phyloP scores from a whole-genome alignment of 2,888 invertebrate genomes.

The Polyploca ridens region DNA sequence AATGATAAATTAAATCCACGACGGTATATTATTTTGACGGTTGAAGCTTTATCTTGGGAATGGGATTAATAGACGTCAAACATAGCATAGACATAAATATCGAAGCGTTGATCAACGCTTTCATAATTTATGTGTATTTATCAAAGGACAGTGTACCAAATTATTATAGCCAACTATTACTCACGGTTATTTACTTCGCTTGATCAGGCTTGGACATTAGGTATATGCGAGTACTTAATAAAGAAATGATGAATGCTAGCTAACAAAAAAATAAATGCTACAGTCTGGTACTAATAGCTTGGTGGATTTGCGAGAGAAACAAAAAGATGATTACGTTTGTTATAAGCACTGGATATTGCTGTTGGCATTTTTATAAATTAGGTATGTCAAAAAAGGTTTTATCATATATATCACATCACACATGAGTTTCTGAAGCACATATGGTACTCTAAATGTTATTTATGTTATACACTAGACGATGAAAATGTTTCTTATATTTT shows the following conservation, averaged over 20 bases:
- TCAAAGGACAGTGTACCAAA: no score
- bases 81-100: no score
- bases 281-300: neutral
- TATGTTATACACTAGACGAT: no score
- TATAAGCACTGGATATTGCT: conserved; percentile 1
- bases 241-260: neutral
- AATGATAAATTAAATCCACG: no score
- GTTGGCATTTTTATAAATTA: neutral
- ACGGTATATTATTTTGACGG: no score
- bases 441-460: no score
- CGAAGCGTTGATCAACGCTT: no score
- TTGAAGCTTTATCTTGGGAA: no score
- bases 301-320: neutral
- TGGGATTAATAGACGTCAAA: no score
- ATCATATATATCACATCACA: neutral
- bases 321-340: conserved; percentile 8
- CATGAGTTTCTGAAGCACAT: neutral
- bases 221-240: neutral
- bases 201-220: neutral
- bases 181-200: neutral
- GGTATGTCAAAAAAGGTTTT: neutral
- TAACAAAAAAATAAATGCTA: neutral
- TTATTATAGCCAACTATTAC: neutral
- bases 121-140: no score
- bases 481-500: no score